Base-by-base conservation (phyloP, 2,797 vertebrate species). In the Halcyon leucocephala region DNA sequence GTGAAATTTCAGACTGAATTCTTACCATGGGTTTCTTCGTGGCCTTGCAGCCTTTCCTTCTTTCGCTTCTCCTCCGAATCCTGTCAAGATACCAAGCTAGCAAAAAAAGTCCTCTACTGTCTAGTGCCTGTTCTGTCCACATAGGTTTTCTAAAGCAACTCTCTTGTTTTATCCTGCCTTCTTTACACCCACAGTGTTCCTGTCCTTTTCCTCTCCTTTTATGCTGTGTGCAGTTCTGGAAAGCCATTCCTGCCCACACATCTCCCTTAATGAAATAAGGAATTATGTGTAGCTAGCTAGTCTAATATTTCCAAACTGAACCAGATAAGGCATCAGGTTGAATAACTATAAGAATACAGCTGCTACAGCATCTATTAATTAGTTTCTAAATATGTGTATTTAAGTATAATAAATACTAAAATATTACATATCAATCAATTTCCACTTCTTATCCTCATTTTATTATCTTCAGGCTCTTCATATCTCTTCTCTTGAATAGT, bases 1-100 rank as follows among this genome's bases (percentile, higher is more conserved):
- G 82, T 89, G 61, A 87, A 78, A 96, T 73, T 97, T 95, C 86
- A 95, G 70, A 85, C 88, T 9, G 10, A 94, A 89, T 95, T 93
- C 95, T 82, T 91, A 46, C 22, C 41, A 20, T 60, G 4, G 72
- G 81, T 81, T 82, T 86, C 60, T 91, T 76, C 31, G 7, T 33
- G 42, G 65, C 25, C 57, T 86, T 0, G 0, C 10, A 67, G 37
- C 61, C 70, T 88, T 72, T 29, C 37, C 20, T 44, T 77, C 44
- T 76, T 54, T 71, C 73, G 42, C 55, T 26, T 86, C 42, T 26
- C 29, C 66, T 88, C 58, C 29, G 71, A 60, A 69, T 86, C 26
- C 39, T 82, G 54, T 67, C 57, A 54, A 54, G 60, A 71, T 54
- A 65, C 51, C 12, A 52, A 73, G 42, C 31, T 88, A 39, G 83